Evolutionary conservation across 2,888 invertebrate genomes (phyloP), one percentile per base, ranked within the genome.

Genomic region (Drosophila seclusa): DNA sequence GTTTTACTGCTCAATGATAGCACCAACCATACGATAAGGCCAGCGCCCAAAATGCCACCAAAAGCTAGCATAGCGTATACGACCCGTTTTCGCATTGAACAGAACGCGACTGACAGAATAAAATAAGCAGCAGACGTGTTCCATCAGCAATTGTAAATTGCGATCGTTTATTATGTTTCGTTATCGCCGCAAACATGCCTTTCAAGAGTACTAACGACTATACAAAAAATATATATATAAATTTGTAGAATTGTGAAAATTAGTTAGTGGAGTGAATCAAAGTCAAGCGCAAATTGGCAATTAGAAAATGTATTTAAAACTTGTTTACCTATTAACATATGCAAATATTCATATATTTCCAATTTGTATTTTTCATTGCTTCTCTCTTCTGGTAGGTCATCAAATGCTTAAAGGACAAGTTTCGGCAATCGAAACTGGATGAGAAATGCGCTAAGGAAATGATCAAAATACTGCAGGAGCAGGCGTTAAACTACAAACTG

Each of bases 401-500:
- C 50, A 95, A 95, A 89, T 98, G 98, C 90, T 94, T 98, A 49
- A 98, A 97, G 93, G 94, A 94, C 59, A 96, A 96, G 91, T 97
- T 97, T 90, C 95, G 96, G 58, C 95, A 96, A 89, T 95, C 96
- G 0, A 96, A 95, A 91, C 93, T 99, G 54, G 95, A 96, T 18
- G 93, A 94, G n/a, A 94, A 94, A 27, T 99, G 99, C 92, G 96
- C 97, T 88, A 95, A 96, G 86, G 97, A 98, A 93, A 95, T 99
- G 93, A 95, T 96, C 0, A 95, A 95, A 80, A 95, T 98, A 55
- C 94, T 99, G 62, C 95, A 97, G 89, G 97, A 98, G 84, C 97
- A 98, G 86, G 98, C 98, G 18, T 93, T 98, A 38, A 98, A 99
- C 93, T 97, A 98, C 91, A 96, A 97, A 85, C 94, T 99, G 68